Conservation (phyloP, 35 echinoderm and acorn worm species). For the Strongylocentrotus purpuratus region DNA sequence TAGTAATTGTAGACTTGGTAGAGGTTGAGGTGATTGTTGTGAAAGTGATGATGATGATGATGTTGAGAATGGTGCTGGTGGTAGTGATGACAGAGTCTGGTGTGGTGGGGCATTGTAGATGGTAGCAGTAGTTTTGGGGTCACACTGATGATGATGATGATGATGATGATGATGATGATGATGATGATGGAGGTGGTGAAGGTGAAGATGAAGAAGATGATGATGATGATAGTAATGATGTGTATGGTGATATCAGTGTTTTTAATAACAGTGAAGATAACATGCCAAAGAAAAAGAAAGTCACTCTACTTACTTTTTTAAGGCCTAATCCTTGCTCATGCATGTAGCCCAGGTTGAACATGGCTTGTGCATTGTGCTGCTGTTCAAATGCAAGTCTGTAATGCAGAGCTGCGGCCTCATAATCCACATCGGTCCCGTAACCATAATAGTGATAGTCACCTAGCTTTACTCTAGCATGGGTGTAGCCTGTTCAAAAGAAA, state of each 20-base stretch:
- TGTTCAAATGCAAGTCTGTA: conserved; percentile 96
- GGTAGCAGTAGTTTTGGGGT: not conserved
- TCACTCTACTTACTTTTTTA: conserved; percentile 78
- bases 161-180: not conserved
- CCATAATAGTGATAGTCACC: conserved; percentile 99
- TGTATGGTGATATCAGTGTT: not conserved
- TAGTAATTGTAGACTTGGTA: too few relatives aligned
- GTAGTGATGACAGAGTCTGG: not conserved
- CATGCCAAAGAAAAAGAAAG: not conserved
- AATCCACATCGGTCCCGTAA: conserved; percentile 94
- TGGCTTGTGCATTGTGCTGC: conserved; percentile 96
- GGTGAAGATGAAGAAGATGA: not conserved
- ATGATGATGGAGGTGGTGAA: not conserved
- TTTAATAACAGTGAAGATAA: not conserved
- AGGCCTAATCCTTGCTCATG: conserved; percentile 94
- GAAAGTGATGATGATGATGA: not conserved
- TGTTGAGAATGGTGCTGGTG: not conserved
- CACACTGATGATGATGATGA: not conserved
- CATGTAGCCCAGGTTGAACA: conserved; percentile 99
- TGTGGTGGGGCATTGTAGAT: not conserved
- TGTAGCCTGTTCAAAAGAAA: conserved; percentile 77
- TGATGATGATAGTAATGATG: not conserved
- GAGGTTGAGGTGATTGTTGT: too few relatives aligned
- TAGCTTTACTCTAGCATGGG: conserved; percentile 96
- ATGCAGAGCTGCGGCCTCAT: conserved; percentile 91